Evolutionary conservation across 2,113 vertebrate genomes (phyloP).

Genomic region (Oreochromis aureus): DNA sequence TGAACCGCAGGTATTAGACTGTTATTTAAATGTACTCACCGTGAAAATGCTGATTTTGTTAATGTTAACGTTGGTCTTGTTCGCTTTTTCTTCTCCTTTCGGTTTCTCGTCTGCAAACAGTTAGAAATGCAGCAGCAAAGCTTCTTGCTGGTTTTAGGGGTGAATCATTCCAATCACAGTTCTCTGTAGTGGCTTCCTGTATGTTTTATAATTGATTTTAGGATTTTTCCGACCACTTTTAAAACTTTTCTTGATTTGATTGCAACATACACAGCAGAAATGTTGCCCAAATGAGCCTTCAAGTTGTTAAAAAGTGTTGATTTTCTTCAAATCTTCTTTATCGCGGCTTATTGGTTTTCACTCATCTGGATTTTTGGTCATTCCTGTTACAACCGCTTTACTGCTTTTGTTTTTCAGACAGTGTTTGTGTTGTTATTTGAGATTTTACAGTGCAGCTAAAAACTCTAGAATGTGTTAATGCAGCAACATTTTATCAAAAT

Average conservation of each 20-base stretch:
- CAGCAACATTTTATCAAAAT: neutral
- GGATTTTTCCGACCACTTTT: neutral
- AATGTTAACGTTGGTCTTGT: neutral
- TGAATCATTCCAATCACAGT: neutral
- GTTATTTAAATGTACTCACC: neutral
- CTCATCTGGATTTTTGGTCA: accelerated
- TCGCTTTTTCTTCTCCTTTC: neutral
- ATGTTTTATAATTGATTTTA: neutral
- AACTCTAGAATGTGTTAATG: neutral
- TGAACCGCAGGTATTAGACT: accelerated
- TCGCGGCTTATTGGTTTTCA: neutral
- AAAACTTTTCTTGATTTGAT: neutral
- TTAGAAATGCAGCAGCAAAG: neutral
- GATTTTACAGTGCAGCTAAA: neutral
- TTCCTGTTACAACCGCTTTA: neutral
- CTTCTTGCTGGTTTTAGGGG: neutral
- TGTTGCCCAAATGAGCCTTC: accelerated
- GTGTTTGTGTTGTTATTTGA: neutral
- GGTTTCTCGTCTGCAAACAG: neutral
- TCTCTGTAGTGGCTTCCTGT: neutral
- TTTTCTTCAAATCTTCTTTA: neutral
- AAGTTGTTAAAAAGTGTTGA: accelerated
- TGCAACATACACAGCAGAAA: neutral
- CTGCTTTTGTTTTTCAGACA: neutral
- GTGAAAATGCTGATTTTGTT: no score